Evolutionary conservation across 2,888 invertebrate species (phyloP).

Genomic region (Odontothrips loti): DNA sequence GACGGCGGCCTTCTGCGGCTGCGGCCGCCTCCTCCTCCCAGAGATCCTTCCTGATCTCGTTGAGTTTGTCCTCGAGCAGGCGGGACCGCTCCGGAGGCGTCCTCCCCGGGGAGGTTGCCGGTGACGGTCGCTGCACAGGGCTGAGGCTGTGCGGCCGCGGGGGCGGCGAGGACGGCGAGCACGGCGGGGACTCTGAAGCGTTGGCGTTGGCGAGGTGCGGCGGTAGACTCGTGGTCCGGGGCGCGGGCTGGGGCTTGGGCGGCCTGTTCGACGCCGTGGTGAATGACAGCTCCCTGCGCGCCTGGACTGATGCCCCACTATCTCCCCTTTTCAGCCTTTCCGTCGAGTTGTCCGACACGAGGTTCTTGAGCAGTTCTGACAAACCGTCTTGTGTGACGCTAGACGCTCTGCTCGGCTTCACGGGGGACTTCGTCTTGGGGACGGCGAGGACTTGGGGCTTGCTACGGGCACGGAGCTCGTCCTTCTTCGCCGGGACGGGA

Average conservation of each 20-base stretch:
- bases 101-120: background rate
- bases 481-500: conserved; percentile 2
- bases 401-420: background rate
- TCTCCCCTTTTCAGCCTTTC: background rate
- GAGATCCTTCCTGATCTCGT: conserved; percentile 16
- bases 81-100: conserved; percentile 2
- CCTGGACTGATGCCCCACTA: background rate
- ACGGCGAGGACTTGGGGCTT: background rate
- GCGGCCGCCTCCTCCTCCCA: background rate
- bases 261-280: background rate
- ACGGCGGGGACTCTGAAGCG: background rate
- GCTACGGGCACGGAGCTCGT: background rate
- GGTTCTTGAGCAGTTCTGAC: conserved; percentile 11
- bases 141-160: conserved; percentile 2
- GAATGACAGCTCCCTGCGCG: background rate
- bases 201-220: background rate
- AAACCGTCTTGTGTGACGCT: background rate
- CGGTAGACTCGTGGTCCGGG: background rate
- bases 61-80: background rate
- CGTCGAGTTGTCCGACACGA: background rate
- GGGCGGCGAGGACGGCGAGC: background rate
- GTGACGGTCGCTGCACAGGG: background rate
- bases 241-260: conserved; percentile 9
- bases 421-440: conserved; percentile 1
- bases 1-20: background rate